These are phyloP conservation scores for Spea bombifrons DNA, from an alignment of 2,113 vertebrate species.

Conservation along the genomic window DNA sequence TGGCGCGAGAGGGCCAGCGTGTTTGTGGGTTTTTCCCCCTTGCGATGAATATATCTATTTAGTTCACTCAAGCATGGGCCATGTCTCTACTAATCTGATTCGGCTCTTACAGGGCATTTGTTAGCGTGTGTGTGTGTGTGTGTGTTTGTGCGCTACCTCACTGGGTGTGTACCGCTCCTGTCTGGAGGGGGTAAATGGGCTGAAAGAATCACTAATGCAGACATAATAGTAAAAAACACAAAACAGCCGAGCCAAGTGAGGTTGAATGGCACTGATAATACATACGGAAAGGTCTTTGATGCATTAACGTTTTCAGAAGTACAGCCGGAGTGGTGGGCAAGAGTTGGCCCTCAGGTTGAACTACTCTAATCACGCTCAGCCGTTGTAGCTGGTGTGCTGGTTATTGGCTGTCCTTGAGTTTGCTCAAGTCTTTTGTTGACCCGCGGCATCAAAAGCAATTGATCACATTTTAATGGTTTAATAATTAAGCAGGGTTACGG, in stretches of 20 bases:
- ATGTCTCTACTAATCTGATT: not conserved
- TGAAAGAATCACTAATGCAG: slow-evolving; percentile 31
- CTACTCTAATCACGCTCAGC: no score
- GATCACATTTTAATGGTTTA: no score
- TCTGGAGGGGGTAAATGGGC: slow-evolving; percentile 31
- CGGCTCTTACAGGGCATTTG: slow-evolving; percentile 11
- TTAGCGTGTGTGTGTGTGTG: not conserved
- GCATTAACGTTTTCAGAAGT: no score
- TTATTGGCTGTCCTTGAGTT: no score
- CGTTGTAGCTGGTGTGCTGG: no score
- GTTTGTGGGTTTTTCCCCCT: slow-evolving; percentile 21
- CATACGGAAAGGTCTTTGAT: no score
- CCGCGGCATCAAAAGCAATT: no score
- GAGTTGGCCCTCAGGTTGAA: no score
- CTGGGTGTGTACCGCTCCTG: not conserved
- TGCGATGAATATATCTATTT: not conserved
- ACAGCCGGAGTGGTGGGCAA: no score
- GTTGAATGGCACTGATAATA: no score
- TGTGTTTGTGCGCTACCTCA: slow-evolving; percentile 17
- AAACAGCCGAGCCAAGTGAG: not conserved
- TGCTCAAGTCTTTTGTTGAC: no score
- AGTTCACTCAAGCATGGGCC: not conserved
- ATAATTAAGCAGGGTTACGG: no score
- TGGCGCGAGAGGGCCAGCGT: not conserved
- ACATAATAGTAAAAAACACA: slow-evolving; percentile 9